Conservation (phyloP, 2,888 invertebrate genomes). For the Cheilosia vulpina region DNA sequence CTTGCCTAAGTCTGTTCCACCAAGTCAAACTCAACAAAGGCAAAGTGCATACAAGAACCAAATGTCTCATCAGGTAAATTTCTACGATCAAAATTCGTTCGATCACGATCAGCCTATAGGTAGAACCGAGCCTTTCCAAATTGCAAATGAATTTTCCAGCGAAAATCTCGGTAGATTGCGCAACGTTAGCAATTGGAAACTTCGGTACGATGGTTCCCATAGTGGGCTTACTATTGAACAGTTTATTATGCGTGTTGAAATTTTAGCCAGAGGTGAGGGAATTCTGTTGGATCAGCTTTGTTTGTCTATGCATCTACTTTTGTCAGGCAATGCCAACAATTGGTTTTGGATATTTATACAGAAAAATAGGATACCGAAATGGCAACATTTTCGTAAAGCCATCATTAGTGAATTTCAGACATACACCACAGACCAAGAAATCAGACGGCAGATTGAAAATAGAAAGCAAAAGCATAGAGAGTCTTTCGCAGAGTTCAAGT, state of each 20-base stretch:
- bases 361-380: neutral
- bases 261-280: slow-evolving; percentile 3
- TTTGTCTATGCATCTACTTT: neutral
- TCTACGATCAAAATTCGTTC: too few relatives aligned
- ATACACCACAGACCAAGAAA: too few relatives aligned
- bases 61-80: too few relatives aligned
- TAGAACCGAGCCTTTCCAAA: too few relatives aligned
- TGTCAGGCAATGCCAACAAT: neutral
- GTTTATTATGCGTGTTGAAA: neutral
- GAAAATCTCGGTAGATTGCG: neutral
- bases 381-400: neutral
- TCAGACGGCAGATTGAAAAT: slow-evolving; percentile 4
- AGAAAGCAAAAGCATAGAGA: neutral
- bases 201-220: neutral
- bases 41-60: too few relatives aligned
- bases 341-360: neutral
- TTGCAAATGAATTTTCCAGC: too few relatives aligned
- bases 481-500: neutral
- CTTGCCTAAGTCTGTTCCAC: neutral
- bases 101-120: too few relatives aligned
- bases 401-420: neutral
- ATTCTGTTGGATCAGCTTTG: slow-evolving; percentile 1
- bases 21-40: too few relatives aligned
- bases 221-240: neutral
- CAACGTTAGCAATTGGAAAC: neutral